Evolutionary conservation across 2,888 invertebrate species (phyloP).

Genomic region (Microctonus brassicae): DNA sequence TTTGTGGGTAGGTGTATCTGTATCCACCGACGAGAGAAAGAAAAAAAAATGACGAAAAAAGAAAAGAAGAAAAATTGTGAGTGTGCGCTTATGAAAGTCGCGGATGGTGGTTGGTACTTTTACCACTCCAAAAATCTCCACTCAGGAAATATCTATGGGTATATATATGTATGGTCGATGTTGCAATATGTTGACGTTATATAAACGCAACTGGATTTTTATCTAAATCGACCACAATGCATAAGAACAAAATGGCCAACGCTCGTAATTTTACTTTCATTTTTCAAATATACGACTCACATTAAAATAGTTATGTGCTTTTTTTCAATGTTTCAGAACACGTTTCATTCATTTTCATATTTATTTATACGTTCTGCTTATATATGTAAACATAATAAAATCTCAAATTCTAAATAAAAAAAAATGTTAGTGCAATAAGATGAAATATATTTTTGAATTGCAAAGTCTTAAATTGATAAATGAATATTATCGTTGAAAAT

Average conservation of each 20-base stretch:
- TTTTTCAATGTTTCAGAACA: slow-evolving; percentile 43
- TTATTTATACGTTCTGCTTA: neutral
- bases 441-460: no score
- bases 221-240: slow-evolving; percentile 18
- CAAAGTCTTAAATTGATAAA: no score
- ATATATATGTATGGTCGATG: neutral
- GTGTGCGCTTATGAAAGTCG: slow-evolving; percentile 55
- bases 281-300: slow-evolving; percentile 57
- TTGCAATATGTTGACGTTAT: slow-evolving; percentile 4
- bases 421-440: no score
- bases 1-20: neutral
- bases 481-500: no score
- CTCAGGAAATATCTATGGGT: neutral
- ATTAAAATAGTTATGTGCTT: slow-evolving; percentile 57
- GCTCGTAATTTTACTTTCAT: slow-evolving; percentile 61
- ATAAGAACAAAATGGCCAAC: slow-evolving; percentile 31
- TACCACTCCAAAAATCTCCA: slow-evolving; percentile 28
- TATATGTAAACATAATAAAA: no score
- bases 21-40: slow-evolving; percentile 6
- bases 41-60: neutral
- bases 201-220: neutral
- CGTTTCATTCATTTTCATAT: slow-evolving; percentile 44
- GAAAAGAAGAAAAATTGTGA: slow-evolving; percentile 24
- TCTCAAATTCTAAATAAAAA: no score
- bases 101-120: slow-evolving; percentile 38